phyloP scores from a whole-genome alignment of 2,888 invertebrate genomes.

The Metopia argyrocephala region DNA sequence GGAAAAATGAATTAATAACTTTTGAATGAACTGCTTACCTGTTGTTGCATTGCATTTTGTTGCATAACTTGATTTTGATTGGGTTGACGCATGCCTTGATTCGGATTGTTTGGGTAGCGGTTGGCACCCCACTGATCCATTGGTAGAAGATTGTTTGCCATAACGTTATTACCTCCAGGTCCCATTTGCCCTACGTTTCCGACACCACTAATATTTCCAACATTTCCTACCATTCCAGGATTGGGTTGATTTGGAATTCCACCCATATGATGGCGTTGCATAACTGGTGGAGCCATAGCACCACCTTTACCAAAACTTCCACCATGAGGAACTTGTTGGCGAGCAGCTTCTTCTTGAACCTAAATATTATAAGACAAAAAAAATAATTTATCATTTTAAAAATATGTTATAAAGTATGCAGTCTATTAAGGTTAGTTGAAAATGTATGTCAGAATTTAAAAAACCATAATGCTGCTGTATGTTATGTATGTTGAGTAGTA shows the following conservation, averaged over 20 bases:
- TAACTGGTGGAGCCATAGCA: conserved; percentile 79
- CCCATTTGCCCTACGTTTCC: conserved; percentile 67
- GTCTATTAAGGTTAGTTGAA: too few species aligned
- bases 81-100: conserved; percentile 78
- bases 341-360: conserved; percentile 94
- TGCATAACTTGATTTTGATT: conserved; percentile 79
- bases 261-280: conserved; percentile 78
- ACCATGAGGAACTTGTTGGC: conserved; percentile 89
- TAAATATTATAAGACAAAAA: conserved; percentile 71
- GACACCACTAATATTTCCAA: conserved; percentile 68
- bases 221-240: conserved; percentile 69
- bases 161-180: conserved; percentile 69
- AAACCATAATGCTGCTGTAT: too few species aligned
- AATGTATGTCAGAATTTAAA: too few species aligned
- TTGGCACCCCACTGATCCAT: conserved; percentile 81
- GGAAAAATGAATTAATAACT: background rate
- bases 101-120: conserved; percentile 79
- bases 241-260: conserved; percentile 75
- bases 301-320: conserved; percentile 85
- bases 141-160: conserved; percentile 80
- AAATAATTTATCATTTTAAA: too few species aligned
- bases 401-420: too few species aligned
- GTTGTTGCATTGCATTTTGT: conserved; percentile 76
- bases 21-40: conserved; percentile 63
- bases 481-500: too few species aligned